Percentiles rank a stretch among this genome's conserved stretches.
Conservation (phyloP, 2,797 vertebrate species). For the Melanitta fusca region DNA sequence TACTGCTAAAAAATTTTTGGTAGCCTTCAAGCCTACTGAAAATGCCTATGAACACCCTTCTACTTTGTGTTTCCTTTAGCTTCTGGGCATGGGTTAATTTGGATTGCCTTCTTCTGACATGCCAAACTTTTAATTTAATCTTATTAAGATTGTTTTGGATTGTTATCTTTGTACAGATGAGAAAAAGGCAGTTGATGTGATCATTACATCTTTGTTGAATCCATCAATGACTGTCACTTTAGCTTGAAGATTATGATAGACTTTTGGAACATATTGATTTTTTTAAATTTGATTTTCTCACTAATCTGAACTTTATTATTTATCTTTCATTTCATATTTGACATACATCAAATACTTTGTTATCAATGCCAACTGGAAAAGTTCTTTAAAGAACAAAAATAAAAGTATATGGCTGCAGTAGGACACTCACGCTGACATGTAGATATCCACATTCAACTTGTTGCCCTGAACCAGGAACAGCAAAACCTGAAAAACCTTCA, state of each 20-base stretch:
- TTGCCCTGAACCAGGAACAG: background rate
- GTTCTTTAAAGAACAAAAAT: background rate
- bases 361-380: background rate
- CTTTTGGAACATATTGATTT: background rate
- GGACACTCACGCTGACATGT: background rate
- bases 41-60: background rate
- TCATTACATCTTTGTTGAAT: background rate
- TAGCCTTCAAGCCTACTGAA: background rate
- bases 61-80: background rate
- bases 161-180: background rate
- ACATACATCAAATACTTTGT: background rate
- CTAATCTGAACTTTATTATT: background rate
- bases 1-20: background rate
- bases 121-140: background rate
- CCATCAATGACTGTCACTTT: background rate
- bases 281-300: background rate
- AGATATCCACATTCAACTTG: background rate
- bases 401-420: background rate
- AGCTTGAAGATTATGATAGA: background rate
- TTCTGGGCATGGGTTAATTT: background rate
- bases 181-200: background rate
- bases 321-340: background rate
- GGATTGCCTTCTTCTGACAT: background rate
- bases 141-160: background rate
- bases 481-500: conserved; percentile 18